phyloP scores from a whole-genome alignment of 2,888 invertebrate species.

The Agonum fuliginosum region DNA sequence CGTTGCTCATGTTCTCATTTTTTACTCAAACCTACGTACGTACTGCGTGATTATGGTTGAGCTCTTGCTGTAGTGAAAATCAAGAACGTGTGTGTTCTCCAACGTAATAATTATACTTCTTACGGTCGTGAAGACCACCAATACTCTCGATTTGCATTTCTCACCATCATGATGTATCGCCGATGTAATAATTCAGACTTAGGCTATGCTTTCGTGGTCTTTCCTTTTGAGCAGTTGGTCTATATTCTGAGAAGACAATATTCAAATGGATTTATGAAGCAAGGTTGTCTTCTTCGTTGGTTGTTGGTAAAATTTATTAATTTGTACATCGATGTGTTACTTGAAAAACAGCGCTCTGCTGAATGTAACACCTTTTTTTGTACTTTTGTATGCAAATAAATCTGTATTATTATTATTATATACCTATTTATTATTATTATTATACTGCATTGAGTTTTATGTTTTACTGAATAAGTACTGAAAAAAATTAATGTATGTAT shows the following conservation, averaged over 20 bases:
- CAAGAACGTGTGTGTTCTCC: conserved; percentile 41
- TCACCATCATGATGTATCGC: conserved; percentile 42
- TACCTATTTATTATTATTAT: too few species aligned
- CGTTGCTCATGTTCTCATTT: not conserved
- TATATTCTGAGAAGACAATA: not conserved
- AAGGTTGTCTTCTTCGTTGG: too few species aligned
- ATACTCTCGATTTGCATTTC: conserved; percentile 52
- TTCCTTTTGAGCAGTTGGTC: not conserved
- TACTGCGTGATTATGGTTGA: not conserved
- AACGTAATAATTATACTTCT: conserved; percentile 45
- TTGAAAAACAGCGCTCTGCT: too few species aligned
- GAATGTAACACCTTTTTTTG: too few species aligned
- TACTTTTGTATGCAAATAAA: too few species aligned
- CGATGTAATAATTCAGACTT: conserved; percentile 43
- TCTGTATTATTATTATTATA: too few species aligned
- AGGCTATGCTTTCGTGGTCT: not conserved
- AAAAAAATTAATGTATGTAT: too few species aligned
- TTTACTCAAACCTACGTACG: conserved; percentile 12
- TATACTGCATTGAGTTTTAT: too few species aligned
- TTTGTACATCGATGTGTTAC: too few species aligned
- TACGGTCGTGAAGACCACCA: conserved; percentile 47
- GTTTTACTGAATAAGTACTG: too few species aligned
- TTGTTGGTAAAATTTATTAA: too few species aligned
- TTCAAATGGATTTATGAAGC: not conserved
- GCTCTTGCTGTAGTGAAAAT: not conserved